A percentile compares a stretch with the other conserved stretches of the same genome.
These are phyloP conservation scores for Porphyrio hochstetteri DNA, from an alignment of 2,113 vertebrate genomes.

Conservation along the genomic window DNA sequence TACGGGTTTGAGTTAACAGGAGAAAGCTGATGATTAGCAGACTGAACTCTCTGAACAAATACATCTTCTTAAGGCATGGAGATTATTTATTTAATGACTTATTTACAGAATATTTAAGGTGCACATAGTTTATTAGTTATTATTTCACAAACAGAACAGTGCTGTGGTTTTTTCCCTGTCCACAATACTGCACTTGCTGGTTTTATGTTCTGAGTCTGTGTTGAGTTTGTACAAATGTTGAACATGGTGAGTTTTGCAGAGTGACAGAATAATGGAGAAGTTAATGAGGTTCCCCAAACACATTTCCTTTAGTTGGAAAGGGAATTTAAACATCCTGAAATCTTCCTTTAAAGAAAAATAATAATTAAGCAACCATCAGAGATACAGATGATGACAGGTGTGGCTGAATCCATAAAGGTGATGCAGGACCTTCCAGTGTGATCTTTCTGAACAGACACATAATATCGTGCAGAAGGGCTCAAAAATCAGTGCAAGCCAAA, in stretches of 20 bases:
- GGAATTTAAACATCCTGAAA: not conserved
- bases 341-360: not conserved
- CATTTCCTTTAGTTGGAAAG: not conserved
- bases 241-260: not conserved
- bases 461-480: not conserved
- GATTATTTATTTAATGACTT: not conserved
- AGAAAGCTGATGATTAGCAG: not conserved
- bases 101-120: not conserved
- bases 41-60: not conserved
- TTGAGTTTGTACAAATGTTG: not conserved
- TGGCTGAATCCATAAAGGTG: not conserved
- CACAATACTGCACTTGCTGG: not conserved
- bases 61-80: not conserved
- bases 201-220: not conserved
- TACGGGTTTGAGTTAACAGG: not conserved
- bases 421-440: not conserved
- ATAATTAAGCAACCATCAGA: not conserved
- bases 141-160: not conserved
- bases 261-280: not conserved
- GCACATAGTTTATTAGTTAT: not conserved
- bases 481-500: not conserved
- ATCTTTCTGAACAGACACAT: not conserved
- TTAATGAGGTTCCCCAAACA: not conserved
- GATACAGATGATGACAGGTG: not conserved
- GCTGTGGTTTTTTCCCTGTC: not conserved